Evolutionary conservation across 2,113 vertebrate genomes (phyloP).

Genomic region (Phylloscopus trochilus): DNA sequence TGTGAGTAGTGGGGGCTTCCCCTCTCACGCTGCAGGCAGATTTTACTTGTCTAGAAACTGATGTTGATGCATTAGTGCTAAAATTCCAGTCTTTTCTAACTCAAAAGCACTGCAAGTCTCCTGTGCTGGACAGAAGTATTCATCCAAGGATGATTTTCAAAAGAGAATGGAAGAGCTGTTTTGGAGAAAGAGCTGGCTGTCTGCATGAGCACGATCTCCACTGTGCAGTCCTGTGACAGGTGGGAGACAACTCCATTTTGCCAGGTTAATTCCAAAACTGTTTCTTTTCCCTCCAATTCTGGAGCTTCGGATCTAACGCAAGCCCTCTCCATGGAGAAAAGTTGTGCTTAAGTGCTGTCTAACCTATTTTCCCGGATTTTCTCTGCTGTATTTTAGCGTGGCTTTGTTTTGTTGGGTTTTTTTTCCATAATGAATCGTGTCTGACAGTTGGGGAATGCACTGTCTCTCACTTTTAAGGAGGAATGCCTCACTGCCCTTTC

Average conservation of each 20-base stretch:
- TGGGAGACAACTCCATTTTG: neutral
- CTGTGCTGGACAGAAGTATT: rapidly evolving
- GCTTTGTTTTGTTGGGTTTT: neutral
- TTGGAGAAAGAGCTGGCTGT: neutral
- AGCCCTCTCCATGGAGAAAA: neutral
- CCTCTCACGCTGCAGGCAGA: neutral
- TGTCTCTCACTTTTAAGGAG: neutral
- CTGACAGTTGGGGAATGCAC: neutral
- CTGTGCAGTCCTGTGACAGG: neutral
- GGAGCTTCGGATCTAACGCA: neutral
- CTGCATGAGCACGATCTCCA: neutral
- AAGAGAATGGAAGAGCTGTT: neutral
- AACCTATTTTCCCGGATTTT: neutral
- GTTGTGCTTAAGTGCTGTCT: neutral
- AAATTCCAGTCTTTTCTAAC: neutral
- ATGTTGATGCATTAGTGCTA: neutral
- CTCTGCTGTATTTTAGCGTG: neutral
- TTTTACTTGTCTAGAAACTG: neutral
- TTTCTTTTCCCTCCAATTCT: neutral
- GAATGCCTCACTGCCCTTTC: neutral
- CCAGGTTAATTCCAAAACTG: conserved; percentile 15
- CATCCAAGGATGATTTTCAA: neutral
- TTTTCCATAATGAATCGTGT: neutral
- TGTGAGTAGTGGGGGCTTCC: neutral
- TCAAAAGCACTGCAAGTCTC: neutral